Conservation (phyloP, 2,888 invertebrate genomes). For the Agriotes lineatus region DNA sequence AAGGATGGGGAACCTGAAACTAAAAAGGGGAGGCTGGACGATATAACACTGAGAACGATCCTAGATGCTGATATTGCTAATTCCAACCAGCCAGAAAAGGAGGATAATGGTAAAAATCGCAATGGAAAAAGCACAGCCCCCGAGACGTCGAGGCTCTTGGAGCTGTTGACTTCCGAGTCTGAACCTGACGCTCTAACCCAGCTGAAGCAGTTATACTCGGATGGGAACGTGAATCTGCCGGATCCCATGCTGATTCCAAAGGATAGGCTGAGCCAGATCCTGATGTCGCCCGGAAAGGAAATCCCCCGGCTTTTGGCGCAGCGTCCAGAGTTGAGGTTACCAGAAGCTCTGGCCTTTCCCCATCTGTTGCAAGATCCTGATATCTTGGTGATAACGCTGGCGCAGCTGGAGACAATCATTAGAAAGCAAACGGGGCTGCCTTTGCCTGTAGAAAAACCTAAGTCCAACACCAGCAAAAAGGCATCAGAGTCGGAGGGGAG, state of each 20-base stretch:
- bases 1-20: slow-evolving; percentile 62
- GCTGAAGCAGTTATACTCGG: slow-evolving; percentile 76
- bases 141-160: slow-evolving; percentile 64
- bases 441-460: slow-evolving; percentile 21
- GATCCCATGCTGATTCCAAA: slow-evolving; percentile 87
- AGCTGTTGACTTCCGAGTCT: slow-evolving; percentile 66
- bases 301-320: slow-evolving; percentile 80
- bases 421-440: slow-evolving; percentile 26
- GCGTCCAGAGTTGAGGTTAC: slow-evolving; percentile 79
- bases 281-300: slow-evolving; percentile 80
- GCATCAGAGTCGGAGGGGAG: slow-evolving; percentile 2
- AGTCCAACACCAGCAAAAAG: slow-evolving; percentile 1
- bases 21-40: slow-evolving; percentile 68
- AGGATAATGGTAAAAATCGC: slow-evolving; percentile 34
- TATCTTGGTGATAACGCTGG: slow-evolving; percentile 81
- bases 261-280: slow-evolving; percentile 77
- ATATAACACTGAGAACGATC: slow-evolving; percentile 67
- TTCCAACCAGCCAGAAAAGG: slow-evolving; percentile 54
- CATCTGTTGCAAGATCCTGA: slow-evolving; percentile 82
- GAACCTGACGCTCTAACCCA: slow-evolving; percentile 79
- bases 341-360: slow-evolving; percentile 80
- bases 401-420: slow-evolving; percentile 76
- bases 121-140: slow-evolving; percentile 49
- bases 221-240: slow-evolving; percentile 79
- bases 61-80: slow-evolving; percentile 62